Base-by-base conservation (phyloP, 2,797 vertebrate species). In the Halcyon chelicuti region DNA sequence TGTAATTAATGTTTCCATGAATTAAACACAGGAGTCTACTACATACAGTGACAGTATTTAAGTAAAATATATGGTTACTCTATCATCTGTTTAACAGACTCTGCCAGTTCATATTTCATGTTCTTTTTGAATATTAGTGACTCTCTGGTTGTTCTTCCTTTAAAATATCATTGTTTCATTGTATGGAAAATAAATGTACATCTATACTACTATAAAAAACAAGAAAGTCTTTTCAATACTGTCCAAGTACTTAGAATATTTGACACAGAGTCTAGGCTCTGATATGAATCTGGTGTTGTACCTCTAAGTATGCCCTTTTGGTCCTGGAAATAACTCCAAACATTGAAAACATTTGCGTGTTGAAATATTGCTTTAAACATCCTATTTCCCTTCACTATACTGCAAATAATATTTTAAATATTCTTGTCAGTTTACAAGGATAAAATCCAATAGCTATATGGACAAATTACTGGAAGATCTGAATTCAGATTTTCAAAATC, bases 41-140 rank as follows among this genome's bases (percentile, higher is more conserved):
- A 73, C n/a, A 81, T 78, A 76, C 37, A 71, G 25, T 23, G n/a
- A 78, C 52, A 91, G 51, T 52, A 55, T 84, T 78, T 77, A 85
- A 70, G 44, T 79, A 89, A 95, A 86, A 95, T 89, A 88, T 67
- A 76, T 57, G 16, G 22, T 46, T 91, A 17, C 11, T 77, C 26
- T 47, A 46, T 91, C 93, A 87, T 77, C 81, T 95, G 80, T 65
- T 89, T 57, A 92, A 91, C 77, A 95, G 86, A 94, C 6, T 81
- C 90, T 57, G 19, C 28, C 55, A 70, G 70, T 76, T 90, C 73
- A 44, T 88, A 78, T 83, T 92, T 92, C 62, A 86, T 47, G 11
- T 58, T 86, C 23, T 66, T 84, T 86, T 87, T 82, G 47, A 89
- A 35, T 78, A 49, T 57, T 31, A 74, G 37, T 68, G 44, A 82